Evolutionary conservation across 2,888 invertebrate species (phyloP).

Genomic region (Callyntrura guangdongensis): DNA sequence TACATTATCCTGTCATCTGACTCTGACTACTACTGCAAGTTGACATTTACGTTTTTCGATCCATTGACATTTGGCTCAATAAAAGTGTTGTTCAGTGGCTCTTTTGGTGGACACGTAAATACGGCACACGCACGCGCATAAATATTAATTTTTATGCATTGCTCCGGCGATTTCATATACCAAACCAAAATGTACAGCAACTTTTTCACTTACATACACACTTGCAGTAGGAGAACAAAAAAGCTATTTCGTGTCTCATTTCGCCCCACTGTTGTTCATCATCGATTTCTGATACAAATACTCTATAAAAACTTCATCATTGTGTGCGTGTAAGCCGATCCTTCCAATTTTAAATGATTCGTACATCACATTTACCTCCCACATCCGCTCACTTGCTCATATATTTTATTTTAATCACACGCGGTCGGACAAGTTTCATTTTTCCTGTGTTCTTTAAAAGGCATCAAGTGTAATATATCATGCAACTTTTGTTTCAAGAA

Average conservation of each 20-base stretch:
- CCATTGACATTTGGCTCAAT: neutral
- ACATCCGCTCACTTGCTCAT: neutral
- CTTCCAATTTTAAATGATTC: neutral
- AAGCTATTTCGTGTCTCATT: neutral
- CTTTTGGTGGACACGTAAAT: neutral
- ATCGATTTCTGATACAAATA: neutral
- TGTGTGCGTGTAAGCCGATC: neutral
- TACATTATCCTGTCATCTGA: slow-evolving; percentile 36
- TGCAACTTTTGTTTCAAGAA: slow-evolving; percentile 39
- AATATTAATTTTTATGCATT: neutral
- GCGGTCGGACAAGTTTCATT: neutral
- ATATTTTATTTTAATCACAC: neutral
- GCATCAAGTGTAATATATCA: slow-evolving; percentile 53
- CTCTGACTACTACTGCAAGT: neutral
- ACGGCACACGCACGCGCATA: neutral
- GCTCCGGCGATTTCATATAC: too few species aligned
- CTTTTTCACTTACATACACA: too few species aligned
- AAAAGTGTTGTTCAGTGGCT: neutral
- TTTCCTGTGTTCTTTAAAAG: neutral
- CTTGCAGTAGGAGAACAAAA: neutral
- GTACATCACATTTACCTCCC: neutral
- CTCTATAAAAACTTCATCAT: neutral
- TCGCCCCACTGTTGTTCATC: neutral
- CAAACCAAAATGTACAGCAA: too few species aligned
- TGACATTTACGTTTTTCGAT: slow-evolving; percentile 2